Conservation (phyloP, 2,797 vertebrate species). For the Tapirus indicus region DNA sequence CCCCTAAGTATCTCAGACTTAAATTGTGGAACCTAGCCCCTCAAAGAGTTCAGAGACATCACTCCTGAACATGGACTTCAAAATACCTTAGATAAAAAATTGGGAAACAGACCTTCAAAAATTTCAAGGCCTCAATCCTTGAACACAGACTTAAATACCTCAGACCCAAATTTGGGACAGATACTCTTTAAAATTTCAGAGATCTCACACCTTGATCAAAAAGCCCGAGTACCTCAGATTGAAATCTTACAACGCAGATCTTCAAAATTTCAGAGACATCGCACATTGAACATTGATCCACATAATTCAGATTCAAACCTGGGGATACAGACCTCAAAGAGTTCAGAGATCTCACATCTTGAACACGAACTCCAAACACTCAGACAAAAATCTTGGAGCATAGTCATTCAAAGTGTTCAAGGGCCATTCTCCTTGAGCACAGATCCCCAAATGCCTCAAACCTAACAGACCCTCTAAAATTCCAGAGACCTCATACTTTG, state of each 20-base stretch:
- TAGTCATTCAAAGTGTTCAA: background rate
- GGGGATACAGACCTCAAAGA: background rate
- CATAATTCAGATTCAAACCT: background rate
- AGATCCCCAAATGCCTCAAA: background rate
- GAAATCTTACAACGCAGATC: background rate
- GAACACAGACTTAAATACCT: background rate
- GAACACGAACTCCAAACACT: background rate
- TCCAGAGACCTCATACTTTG: background rate
- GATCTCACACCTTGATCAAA: background rate
- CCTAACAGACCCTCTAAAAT: background rate
- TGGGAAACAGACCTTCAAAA: background rate
- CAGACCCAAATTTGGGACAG: background rate
- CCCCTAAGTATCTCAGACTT: background rate
- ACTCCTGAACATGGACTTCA: background rate
- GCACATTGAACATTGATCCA: background rate
- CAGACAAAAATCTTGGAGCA: background rate
- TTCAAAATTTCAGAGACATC: background rate
- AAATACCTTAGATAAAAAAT: background rate
- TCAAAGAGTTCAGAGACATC: background rate
- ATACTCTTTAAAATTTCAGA: background rate
- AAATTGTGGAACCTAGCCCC: background rate
- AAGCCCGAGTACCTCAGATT: background rate
- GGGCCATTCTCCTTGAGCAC: background rate
- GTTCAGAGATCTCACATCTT: background rate
- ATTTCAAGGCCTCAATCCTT: background rate